Evolutionary conservation across 2,888 invertebrate species (phyloP).

Genomic region (Nebria brevicollis): DNA sequence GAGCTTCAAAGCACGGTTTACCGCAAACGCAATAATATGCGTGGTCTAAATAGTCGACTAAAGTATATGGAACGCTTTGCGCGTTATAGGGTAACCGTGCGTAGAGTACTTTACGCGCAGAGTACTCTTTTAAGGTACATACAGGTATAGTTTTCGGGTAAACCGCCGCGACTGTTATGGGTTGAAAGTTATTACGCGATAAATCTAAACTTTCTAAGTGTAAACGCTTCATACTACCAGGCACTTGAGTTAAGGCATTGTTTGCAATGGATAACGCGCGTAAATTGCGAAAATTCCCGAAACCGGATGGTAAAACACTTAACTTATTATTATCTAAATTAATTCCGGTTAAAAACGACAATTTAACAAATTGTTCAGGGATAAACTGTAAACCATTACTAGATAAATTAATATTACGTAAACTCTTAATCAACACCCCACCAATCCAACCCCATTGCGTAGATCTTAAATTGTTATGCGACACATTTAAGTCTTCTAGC

Average conservation of each 20-base stretch:
- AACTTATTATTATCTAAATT: constrained; percentile 73
- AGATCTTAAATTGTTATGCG: constrained; percentile 72
- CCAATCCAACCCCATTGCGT: constrained; percentile 77
- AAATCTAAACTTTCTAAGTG: constrained; percentile 68
- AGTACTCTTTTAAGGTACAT: constrained; percentile 66
- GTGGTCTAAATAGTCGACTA: constrained; percentile 70
- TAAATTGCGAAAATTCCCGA: constrained; percentile 70
- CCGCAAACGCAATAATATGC: constrained; percentile 74
- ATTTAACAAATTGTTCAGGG: constrained; percentile 72
- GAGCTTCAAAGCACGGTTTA: constrained; percentile 57
- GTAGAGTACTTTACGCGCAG: constrained; percentile 67
- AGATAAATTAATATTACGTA: constrained; percentile 73
- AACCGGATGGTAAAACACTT: constrained; percentile 69
- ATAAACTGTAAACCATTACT: constrained; percentile 69
- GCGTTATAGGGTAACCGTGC: constrained; percentile 67
- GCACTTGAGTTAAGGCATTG: constrained; percentile 67
- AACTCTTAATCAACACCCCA: constrained; percentile 64
- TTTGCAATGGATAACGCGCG: constrained; percentile 68
- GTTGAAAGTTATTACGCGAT: constrained; percentile 67
- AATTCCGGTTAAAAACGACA: constrained; percentile 70
- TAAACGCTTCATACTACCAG: constrained; percentile 70
- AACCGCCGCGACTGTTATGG: constrained; percentile 48
- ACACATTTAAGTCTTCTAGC: constrained; percentile 71
- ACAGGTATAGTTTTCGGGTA: constrained; percentile 60
- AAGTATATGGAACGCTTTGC: constrained; percentile 68